Evolutionary conservation across 1,140 invertebrate species (phyloP).

Genomic region (Hermatobates lingyangjiaoensis): DNA sequence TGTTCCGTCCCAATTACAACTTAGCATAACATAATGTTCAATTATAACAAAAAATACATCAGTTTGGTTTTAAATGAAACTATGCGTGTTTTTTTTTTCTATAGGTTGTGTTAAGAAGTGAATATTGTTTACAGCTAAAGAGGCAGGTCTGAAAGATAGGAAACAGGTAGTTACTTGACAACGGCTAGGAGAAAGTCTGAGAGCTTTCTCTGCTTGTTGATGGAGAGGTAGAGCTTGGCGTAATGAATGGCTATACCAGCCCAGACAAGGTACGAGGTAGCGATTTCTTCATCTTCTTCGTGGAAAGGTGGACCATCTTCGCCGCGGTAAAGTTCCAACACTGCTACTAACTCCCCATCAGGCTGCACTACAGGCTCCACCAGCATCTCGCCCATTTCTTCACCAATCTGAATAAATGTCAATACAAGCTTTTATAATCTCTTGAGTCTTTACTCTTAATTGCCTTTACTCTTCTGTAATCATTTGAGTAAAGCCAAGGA

Average conservation of each 20-base stretch:
- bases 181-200: constrained; percentile 52
- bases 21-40: too few relatives aligned
- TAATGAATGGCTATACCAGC: constrained; percentile 40
- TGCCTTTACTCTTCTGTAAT: too few relatives aligned
- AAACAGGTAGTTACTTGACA: constrained; percentile 43
- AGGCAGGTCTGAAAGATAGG: not conserved
- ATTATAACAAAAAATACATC: too few relatives aligned
- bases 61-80: too few relatives aligned
- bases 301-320: constrained; percentile 28
- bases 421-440: too few relatives aligned
- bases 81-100: too few relatives aligned
- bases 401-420: constrained; percentile 9
- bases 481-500: too few relatives aligned
- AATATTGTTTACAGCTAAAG: not conserved
- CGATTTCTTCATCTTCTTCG: constrained; percentile 46
- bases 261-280: constrained; percentile 39
- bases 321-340: constrained; percentile 28
- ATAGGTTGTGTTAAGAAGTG: too few relatives aligned
- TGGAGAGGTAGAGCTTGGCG: constrained; percentile 36
- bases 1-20: too few relatives aligned
- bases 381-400: constrained; percentile 18
- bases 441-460: too few relatives aligned
- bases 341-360: constrained; percentile 31
- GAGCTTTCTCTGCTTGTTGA: constrained; percentile 41
- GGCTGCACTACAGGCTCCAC: constrained; percentile 35